Evolutionary conservation across 2,888 invertebrate genomes (phyloP), one percentile per base, ranked within the genome.

Genomic region (Microctonus aethiopoides): DNA sequence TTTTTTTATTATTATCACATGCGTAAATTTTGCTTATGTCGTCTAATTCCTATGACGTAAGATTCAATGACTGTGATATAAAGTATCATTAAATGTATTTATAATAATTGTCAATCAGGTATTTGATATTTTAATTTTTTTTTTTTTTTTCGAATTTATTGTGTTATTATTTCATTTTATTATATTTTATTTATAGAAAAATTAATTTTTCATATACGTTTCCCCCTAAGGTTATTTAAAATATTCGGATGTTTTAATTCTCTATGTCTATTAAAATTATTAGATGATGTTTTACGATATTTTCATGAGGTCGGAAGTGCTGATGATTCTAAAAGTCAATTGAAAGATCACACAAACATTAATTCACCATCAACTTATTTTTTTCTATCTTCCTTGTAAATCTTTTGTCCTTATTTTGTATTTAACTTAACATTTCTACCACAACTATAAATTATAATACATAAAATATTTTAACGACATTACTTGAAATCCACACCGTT

Each of bases 281-380:
- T 59, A 9, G 16, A 56, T 56, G 59, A 59, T 59, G 59, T 59
- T 61, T 61, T 61, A 61, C 61, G 61, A 61, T 61, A 61, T 61
- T 68, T 68, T 68, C 57, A 68, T 63, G 39, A 62, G 67, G 61
- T 68, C 67, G 39, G 32, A 59, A 62, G 41, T 51, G 29, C 46
- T 46, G 24, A 64, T 63, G 51, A 64, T 29, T 60, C 26, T 52
- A 13, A 24, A 61, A 26, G 54, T 66, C 70, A 66, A 65, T 65
- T 66, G 65, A 13, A 69, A 60, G 70, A 70, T 66, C 54, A 61
- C 64, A 69, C 46, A 4, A 3, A 16, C 6, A 46, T 9, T 16
- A 16, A 16, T 16, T 4, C 13, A 54, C 26, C 11, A 54, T n/a
- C 11, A 24, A 5, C 3, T 5, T 29, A 5, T 5, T 29, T 29